Evolutionary conservation across 2,797 vertebrate species (phyloP), one percentile per base, ranked within the genome.

Genomic region (Crocidura indochinensis): DNA sequence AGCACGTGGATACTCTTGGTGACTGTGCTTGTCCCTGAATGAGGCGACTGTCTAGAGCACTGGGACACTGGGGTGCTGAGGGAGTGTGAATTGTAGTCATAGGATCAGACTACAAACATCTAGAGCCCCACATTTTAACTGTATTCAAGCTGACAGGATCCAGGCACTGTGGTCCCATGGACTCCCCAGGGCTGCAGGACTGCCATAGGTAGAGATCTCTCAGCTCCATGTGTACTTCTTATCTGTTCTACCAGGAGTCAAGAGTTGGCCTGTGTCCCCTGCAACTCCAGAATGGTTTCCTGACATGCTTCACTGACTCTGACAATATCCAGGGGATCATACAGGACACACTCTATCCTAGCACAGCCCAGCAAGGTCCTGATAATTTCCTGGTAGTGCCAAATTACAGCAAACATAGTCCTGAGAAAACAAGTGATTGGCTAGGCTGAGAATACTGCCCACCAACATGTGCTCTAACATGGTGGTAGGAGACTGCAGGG

Each of bases 381-480:
- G 46, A 53, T 2, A 1, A 2, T 3, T 11, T 53, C 29, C 53
- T 31, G 7, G 9, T 29, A 60, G 15, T 22, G 69, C 44, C 72
- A 51, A 19, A 69, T 68, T 31, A 38, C 3, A 51, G 22, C 60
- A 65, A 46, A 14, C 26, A 31, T 44, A 44, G 60, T 84, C 62
- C 71, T 1, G 24, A 88, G 79, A 74, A 83, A 73, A 84, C 27
- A 46, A n/a, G 84, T 46, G 15, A 51, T 71, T 44, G 72, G 69
- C 22, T 20, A 47, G 10, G 15, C 60, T 62, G 46, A 81, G 47
- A 49, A 73, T 80, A 14, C 24, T 65, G 31, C 27, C 73, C 46
- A 69, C 31, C 10, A 6, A 19, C 65, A 56, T 38, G 27, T 15
- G 49, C 27, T 53, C 60, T 47, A 8, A 3, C 0, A 26, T n/a